These are phyloP conservation scores for Cecropterus lyciades DNA, from an alignment of 1,140 invertebrate genomes.

Conservation along the genomic window DNA sequence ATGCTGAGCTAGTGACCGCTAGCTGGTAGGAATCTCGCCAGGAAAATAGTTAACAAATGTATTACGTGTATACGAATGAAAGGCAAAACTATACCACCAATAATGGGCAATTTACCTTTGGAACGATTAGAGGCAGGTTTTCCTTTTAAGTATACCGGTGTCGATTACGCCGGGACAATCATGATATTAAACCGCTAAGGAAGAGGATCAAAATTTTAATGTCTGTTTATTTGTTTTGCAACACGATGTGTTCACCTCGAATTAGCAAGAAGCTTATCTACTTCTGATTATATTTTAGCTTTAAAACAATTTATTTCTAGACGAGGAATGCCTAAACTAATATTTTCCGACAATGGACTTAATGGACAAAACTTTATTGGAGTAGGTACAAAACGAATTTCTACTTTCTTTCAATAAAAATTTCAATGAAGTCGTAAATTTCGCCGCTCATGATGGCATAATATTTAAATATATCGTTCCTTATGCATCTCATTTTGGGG, in stretches of 20 bases:
- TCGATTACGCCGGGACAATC: no score
- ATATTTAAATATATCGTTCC: background rate
- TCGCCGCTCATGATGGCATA: background rate
- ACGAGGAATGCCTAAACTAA: no score
- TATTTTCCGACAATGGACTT: no score
- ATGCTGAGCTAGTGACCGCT: slow-evolving; percentile 4
- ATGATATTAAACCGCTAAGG: no score
- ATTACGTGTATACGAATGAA: background rate
- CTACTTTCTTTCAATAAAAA: background rate
- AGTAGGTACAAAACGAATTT: background rate
- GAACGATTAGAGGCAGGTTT: background rate
- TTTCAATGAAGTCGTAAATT: background rate
- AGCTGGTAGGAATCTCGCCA: slow-evolving; percentile 3
- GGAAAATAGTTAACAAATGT: slow-evolving; percentile 7
- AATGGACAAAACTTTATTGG: background rate
- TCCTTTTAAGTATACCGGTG: background rate
- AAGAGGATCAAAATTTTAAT: no score
- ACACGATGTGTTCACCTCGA: no score
- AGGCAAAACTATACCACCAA: background rate
- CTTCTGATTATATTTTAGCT: no score
- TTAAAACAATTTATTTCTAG: no score
- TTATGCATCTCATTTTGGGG: slow-evolving; percentile 4
- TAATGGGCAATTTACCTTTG: slow-evolving; percentile 1
- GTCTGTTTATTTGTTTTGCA: no score
- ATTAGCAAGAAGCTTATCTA: no score